Conservation (phyloP, 2,888 invertebrate species). For the Rhyacophila evoluta region DNA sequence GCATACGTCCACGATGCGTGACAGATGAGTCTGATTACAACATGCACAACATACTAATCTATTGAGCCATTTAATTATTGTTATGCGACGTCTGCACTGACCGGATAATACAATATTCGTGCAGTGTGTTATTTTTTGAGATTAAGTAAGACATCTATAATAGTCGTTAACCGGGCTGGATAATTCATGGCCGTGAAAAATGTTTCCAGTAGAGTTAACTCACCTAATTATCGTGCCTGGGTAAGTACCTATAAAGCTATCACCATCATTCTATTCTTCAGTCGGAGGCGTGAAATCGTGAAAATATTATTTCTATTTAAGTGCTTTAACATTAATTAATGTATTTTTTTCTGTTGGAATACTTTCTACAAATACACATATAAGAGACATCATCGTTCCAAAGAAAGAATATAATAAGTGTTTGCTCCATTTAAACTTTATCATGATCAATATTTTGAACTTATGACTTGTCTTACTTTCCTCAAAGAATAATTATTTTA, state of each 20-base stretch:
- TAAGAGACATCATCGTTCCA: no score
- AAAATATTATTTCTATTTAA: no score
- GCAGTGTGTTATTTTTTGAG: neutral
- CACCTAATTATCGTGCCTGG: slow-evolving; percentile 15
- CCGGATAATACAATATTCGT: neutral
- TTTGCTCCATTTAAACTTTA: no score
- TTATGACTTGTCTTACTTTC: no score
- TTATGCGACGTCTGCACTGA: neutral
- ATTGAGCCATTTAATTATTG: slow-evolving; percentile 15
- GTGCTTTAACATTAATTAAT: no score
- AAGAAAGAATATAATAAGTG: no score
- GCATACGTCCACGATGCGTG: neutral
- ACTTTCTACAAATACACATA: no score
- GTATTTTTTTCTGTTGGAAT: no score
- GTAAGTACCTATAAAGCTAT: neutral
- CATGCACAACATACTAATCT: neutral
- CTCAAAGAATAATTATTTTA: no score
- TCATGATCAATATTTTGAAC: no score
- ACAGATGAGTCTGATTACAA: neutral
- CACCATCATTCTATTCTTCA: neutral
- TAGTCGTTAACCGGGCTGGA: slow-evolving; percentile 22
- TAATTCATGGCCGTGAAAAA: slow-evolving; percentile 14
- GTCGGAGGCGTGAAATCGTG: slow-evolving; percentile 5
- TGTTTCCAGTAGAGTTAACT: slow-evolving; percentile 9
- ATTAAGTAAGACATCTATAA: neutral